Evolutionary conservation across 1,140 invertebrate species (phyloP), one percentile per base, ranked within the genome.

Genomic region (Bombus balteatus): DNA sequence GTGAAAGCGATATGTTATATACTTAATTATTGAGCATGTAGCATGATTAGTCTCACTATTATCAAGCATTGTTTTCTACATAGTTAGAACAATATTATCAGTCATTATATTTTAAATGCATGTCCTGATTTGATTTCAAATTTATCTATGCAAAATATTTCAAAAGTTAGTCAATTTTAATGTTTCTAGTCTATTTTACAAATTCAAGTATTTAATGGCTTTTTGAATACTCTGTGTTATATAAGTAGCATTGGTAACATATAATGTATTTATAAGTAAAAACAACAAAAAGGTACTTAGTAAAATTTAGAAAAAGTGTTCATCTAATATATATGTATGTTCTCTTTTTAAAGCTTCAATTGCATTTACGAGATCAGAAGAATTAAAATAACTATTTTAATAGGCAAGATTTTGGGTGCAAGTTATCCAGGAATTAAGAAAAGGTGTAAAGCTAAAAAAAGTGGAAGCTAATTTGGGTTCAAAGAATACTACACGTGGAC

Each of bases 371-470:
- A 78, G 39, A 59, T 15, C 13, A 1, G 10, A 25, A 4, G 25
- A 59, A 76, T 62, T 79, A 59, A 80, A 72, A 25, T 32, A 47
- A 47, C 15, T 59, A 62, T 85, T 85, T 62, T 57, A 57, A 79
- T 77, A 99, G 98, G 98, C 98, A 86, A 96, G 98, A 89, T 97
- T 99, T 94, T 99, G 99, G 99, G 97, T 99, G 91, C 98, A 99
- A 96, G 98, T 99, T 28, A 99, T 99, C 92, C 96, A 97, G 72
- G 98, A 99, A 93, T 95, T 98, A 32, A 93, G 98, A 34, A 96
- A 96, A 90, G 97, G 99, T 22, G 98, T 99, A 1, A 97, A 98
- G 94, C 95, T 99, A 92, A 99, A 99, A 95, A 99, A 99, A 94
- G 98, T 99, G 5, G 96, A 97, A 81, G 93, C 94, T 96, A 97